Conservation (phyloP, 1,140 invertebrate species). For the Lasioglossum baleicum region DNA sequence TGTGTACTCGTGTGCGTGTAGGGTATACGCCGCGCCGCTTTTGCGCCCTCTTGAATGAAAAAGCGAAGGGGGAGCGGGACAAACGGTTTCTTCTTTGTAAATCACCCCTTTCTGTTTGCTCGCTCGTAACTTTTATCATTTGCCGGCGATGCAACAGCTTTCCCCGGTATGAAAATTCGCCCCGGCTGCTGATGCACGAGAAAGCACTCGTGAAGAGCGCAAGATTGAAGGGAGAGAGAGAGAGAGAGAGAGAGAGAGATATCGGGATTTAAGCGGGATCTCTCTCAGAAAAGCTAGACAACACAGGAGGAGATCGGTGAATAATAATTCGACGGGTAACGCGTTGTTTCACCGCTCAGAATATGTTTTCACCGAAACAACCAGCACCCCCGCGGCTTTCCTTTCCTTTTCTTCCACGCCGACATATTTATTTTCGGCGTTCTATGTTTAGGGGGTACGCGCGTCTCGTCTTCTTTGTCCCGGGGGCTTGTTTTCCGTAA, state of each 20-base stretch:
- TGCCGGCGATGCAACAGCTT: conserved; percentile 47
- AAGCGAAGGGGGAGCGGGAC: conserved; percentile 27
- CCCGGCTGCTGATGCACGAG: conserved; percentile 21
- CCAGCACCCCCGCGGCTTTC: neutral
- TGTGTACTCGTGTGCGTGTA: neutral
- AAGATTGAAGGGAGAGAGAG: neutral
- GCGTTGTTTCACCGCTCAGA: neutral
- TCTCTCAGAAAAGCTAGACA: neutral
- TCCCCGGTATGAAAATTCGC: conserved; percentile 36
- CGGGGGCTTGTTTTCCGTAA: too few relatives aligned
- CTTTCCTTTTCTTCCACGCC: neutral
- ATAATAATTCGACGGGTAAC: conserved; percentile 8
- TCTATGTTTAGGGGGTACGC: too few relatives aligned
- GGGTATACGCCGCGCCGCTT: conserved; percentile 21
- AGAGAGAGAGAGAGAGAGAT: neutral
- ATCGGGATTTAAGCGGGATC: conserved; percentile 12
- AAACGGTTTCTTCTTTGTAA: conserved; percentile 53
- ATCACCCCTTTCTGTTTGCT: conserved; percentile 53
- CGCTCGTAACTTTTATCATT: conserved; percentile 54
- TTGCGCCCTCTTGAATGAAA: conserved; percentile 39
- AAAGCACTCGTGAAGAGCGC: conserved; percentile 28
- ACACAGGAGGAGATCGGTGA: neutral
- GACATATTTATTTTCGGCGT: neutral
- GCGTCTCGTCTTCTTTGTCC: too few relatives aligned
- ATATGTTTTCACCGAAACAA: neutral